phyloP scores from a whole-genome alignment of 2,113 vertebrate genomes.

The Poicephalus meyeri region DNA sequence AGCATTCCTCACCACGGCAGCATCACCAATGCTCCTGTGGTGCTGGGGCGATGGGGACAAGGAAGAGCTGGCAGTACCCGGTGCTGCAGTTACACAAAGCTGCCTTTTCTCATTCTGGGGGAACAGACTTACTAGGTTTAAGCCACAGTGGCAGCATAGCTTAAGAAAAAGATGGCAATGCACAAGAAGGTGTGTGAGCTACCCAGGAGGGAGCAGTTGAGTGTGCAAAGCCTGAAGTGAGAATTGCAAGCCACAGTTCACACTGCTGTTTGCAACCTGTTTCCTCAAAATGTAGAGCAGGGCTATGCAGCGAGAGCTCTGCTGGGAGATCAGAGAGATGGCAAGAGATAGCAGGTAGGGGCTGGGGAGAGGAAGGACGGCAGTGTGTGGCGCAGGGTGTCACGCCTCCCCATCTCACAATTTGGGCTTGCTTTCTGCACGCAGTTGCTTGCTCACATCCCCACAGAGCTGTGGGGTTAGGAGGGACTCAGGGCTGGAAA shows the following conservation, averaged over 20 bases:
- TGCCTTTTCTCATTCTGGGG: background rate
- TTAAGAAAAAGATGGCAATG: background rate
- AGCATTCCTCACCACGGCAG: background rate
- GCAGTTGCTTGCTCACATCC: accelerated
- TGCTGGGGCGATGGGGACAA: accelerated
- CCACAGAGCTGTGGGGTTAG: accelerated
- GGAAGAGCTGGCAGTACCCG: accelerated
- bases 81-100: background rate
- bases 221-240: background rate
- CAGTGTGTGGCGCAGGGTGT: background rate
- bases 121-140: background rate
- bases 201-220: background rate
- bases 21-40: background rate
- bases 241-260: background rate
- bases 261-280: background rate
- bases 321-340: background rate
- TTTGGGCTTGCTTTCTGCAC: background rate
- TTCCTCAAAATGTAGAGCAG: constrained; percentile 24
- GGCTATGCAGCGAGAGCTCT: background rate
- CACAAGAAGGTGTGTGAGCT: background rate
- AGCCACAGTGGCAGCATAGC: background rate
- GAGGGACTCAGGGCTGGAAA: background rate
- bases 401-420: accelerated
- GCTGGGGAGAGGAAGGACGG: background rate
- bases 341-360: background rate